A percentile compares a stretch with the other conserved stretches of the same genome.
These are phyloP conservation scores for Coelopa pilipes DNA, from an alignment of 2,888 invertebrate species.

Conservation along the genomic window DNA sequence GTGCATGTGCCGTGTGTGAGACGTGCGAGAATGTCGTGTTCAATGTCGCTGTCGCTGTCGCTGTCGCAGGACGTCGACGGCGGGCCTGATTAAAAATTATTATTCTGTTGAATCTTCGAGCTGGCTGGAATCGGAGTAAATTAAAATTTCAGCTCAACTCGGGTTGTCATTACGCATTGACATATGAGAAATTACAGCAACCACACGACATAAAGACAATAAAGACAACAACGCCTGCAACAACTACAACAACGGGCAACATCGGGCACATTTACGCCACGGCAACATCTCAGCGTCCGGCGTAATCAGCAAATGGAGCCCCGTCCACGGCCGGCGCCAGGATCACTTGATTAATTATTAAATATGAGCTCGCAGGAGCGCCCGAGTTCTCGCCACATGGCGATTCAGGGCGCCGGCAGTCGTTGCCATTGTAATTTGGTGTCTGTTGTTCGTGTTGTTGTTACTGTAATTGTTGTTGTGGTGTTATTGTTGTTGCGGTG, in stretches of 20 bases:
- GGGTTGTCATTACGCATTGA: slow-evolving; percentile 22
- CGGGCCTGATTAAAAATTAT: slow-evolving; percentile 9
- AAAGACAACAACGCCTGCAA: slow-evolving; percentile 19
- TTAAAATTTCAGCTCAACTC: slow-evolving; percentile 17
- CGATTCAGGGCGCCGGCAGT: slow-evolving; percentile 11
- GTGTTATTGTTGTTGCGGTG: slow-evolving; percentile 21
- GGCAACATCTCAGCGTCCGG: slow-evolving; percentile 10
- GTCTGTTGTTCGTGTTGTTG: slow-evolving; percentile 27
- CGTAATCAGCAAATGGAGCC: slow-evolving; percentile 28
- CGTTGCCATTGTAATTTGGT: slow-evolving; percentile 13
- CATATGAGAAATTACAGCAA: slow-evolving; percentile 31
- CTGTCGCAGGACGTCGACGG: neutral
- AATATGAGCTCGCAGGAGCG: slow-evolving; percentile 48
- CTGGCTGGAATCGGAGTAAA: slow-evolving; percentile 1
- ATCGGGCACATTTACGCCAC: slow-evolving; percentile 18
- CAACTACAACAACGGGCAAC: too few species aligned
- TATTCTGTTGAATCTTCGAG: neutral
- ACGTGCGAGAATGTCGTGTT: slow-evolving; percentile 4
- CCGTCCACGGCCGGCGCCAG: slow-evolving; percentile 4
- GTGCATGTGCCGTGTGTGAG: neutral
- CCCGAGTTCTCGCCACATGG: neutral
- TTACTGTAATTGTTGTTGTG: neutral
- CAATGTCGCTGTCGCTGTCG: neutral
- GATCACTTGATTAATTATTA: slow-evolving; percentile 56
- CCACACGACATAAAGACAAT: slow-evolving; percentile 19